Conservation (phyloP, 2,113 vertebrate species). For the Rhagologus leucostigma region DNA sequence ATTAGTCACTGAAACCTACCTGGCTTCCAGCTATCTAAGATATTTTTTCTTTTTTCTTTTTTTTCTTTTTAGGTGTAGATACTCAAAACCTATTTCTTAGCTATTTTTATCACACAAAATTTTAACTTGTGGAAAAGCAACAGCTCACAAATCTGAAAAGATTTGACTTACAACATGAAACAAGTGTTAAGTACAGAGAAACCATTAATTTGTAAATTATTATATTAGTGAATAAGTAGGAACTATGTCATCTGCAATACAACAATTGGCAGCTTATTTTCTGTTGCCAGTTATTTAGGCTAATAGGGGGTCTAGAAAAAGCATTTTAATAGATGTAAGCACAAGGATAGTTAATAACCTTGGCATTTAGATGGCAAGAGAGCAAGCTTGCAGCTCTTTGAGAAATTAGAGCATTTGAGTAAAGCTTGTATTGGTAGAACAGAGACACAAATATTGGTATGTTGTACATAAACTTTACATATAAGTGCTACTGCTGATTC, state of each 20-base stretch:
- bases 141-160: background rate
- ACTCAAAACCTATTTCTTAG: background rate
- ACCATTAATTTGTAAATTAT: background rate
- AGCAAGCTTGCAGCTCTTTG: background rate
- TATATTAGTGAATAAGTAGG: background rate
- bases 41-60: background rate
- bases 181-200: background rate
- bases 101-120: background rate
- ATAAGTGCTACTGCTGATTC: background rate
- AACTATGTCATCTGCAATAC: background rate
- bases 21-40: background rate
- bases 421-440: background rate
- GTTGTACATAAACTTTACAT: background rate
- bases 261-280: background rate
- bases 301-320: background rate
- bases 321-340: background rate
- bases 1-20: background rate
- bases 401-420: background rate
- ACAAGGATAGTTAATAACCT: background rate
- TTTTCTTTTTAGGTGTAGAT: background rate
- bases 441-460: background rate
- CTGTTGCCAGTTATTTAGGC: background rate
- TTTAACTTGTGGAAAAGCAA: background rate
- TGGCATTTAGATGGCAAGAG: background rate
- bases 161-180: background rate